Conservation (phyloP, 23 tunicate genomes). For the Styela clava region DNA sequence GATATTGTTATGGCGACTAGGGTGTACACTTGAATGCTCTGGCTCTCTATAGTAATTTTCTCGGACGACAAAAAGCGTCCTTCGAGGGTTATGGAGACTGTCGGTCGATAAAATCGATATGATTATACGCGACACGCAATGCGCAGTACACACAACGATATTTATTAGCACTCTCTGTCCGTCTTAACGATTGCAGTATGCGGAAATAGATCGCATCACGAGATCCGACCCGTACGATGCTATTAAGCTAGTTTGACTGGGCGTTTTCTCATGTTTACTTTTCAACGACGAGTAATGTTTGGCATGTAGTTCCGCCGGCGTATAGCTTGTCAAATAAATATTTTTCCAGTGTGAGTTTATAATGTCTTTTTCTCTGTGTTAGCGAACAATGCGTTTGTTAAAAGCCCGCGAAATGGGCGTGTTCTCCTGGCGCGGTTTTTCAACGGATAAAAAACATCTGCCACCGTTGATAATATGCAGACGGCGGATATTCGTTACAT, state of each 20-base stretch:
- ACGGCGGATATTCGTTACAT: not conserved
- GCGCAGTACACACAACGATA: not conserved
- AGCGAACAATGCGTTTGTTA: not conserved
- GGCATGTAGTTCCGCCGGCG: not conserved
- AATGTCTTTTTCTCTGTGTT: not conserved
- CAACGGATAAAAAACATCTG: not conserved
- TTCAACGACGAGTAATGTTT: not conserved
- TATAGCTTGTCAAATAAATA: not conserved
- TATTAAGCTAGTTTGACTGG: not conserved
- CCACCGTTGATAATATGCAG: not conserved
- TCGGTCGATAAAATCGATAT: not conserved
- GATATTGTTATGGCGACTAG: not conserved
- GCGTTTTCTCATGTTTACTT: not conserved
- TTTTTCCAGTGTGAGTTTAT: not conserved
- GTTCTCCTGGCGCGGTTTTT: not conserved
- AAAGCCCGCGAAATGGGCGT: not conserved
- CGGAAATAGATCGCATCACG: not conserved
- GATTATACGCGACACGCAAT: not conserved
- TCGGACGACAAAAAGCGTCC: not conserved
- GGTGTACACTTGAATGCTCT: not conserved
- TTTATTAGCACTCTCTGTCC: not conserved
- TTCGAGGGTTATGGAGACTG: not conserved
- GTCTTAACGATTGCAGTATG: not conserved
- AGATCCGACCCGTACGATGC: not conserved
- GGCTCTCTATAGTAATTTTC: not conserved